Base-by-base conservation (phyloP, 2,113 vertebrate genomes). In the Dunckerocampus dactyliophorus region DNA sequence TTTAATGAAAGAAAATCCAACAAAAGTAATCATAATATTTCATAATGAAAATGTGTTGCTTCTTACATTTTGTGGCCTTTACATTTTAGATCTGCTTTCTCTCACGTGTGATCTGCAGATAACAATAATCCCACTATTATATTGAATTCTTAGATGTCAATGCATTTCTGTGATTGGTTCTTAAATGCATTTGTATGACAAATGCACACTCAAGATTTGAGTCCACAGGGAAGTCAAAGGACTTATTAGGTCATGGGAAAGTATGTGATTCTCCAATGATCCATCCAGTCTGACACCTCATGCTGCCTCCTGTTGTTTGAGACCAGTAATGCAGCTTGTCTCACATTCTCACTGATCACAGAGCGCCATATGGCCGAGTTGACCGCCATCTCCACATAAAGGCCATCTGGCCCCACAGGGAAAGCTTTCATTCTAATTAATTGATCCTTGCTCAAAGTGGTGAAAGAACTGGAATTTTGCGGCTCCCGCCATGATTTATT, bases 351-450 rank as follows among this genome's bases (percentile, higher is more conserved):
- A 49, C 75, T 81, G 74, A 78, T 78, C 69, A 68, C 68, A 62
- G 62, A 64, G 76, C 8, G 63, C 82, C 84, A 87, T 87, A 84
- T 89, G 88, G 79, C 71, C 48, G 69, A 74, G 56, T 59, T 59
- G 68, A 58, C 69, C 65, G 70, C 68, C 56, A 20, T 64, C 62
- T 69, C 80, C 74, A 50, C 59, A 63, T 39, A 59, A 59, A 58
- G 68, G 55, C 81, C 80, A 81, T 82, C 74, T 87, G 83, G 80
- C 71, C 82, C 68, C 66, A 51, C 46, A 65, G 73, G 70, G 59
- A 64, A 63, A 67, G 54, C 43, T 31, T 71, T 72, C n/a, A 8
- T 43, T 81, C 45, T 68, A 67, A 79, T 79, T 67, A 71, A 80
- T 77, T 75, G 65, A 70, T 47, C 60, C 28, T 20, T 20, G 34